phyloP scores from a whole-genome alignment of 2,888 invertebrate species.

The Acanthosoma haemorrhoidale region DNA sequence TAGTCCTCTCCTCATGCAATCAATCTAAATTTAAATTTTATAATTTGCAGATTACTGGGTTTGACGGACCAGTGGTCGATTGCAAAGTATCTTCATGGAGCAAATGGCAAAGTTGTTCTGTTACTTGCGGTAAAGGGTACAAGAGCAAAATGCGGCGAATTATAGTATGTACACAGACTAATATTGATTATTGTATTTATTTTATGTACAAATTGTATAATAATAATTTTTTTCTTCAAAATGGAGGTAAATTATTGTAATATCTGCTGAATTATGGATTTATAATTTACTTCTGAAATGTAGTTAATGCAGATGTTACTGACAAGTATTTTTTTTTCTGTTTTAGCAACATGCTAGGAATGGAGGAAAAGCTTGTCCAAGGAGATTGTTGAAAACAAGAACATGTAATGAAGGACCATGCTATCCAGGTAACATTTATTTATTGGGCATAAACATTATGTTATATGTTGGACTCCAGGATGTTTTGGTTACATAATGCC shows the following conservation, averaged over 20 bases:
- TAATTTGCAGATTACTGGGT: slow-evolving; percentile 15
- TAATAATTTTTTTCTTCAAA: neutral
- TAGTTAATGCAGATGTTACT: neutral
- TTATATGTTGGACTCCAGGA: too few relatives aligned
- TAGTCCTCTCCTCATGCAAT: too few relatives aligned
- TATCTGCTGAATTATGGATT: too few relatives aligned
- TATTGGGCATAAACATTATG: too few relatives aligned
- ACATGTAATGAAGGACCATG: slow-evolving; percentile 38
- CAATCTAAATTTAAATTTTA: too few relatives aligned
- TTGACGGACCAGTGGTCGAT: slow-evolving; percentile 45
- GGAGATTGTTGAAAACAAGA: slow-evolving; percentile 37
- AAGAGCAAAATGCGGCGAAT: slow-evolving; percentile 58
- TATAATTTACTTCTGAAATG: too few relatives aligned
- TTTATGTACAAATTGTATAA: neutral
- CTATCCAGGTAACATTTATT: slow-evolving; percentile 13
- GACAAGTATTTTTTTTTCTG: neutral
- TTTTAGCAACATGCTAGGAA: slow-evolving; percentile 38
- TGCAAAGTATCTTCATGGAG: slow-evolving; percentile 72
- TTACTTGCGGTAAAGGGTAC: slow-evolving; percentile 63
- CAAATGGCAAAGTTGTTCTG: slow-evolving; percentile 72
- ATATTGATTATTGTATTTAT: slow-evolving; percentile 41
- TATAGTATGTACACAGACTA: slow-evolving; percentile 46
- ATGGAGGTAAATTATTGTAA: neutral
- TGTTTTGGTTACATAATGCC: too few relatives aligned
- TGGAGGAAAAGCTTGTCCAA: slow-evolving; percentile 39